Evolutionary conservation across 2,113 vertebrate genomes (phyloP).

Genomic region (Otis tarda): DNA sequence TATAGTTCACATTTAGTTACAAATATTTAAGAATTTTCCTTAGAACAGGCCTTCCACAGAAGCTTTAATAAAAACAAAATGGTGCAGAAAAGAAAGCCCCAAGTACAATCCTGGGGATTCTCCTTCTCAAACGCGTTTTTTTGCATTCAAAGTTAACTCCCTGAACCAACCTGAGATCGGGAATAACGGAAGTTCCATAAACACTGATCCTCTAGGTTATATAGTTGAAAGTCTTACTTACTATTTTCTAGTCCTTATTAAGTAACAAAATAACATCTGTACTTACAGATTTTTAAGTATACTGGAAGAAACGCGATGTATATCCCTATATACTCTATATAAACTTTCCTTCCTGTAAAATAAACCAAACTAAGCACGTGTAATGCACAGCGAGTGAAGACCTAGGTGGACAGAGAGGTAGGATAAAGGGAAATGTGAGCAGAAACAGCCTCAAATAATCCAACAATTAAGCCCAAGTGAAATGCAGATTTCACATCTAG

Average conservation of each 20-base stretch:
- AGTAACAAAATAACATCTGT: background rate
- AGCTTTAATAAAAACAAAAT: background rate
- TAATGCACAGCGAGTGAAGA: background rate
- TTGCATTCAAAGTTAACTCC: background rate
- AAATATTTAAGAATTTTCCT: background rate
- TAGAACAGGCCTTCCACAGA: background rate
- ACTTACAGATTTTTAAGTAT: background rate
- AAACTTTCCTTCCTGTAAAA: background rate
- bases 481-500: conserved; percentile 70
- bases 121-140: background rate
- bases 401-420: background rate
- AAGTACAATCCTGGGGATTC: background rate
- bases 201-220: background rate
- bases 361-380: background rate
- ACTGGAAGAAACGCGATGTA: background rate
- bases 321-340: background rate
- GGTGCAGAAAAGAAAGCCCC: background rate
- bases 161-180: background rate
- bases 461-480: conserved; percentile 60
- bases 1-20: background rate
- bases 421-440: conserved; percentile 25
- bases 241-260: background rate
- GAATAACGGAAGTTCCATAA: background rate
- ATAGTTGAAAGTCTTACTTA: background rate
- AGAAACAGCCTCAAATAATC: conserved; percentile 13